Evolutionary conservation across 2,888 invertebrate species (phyloP).

Genomic region (Nysson spinosus): DNA sequence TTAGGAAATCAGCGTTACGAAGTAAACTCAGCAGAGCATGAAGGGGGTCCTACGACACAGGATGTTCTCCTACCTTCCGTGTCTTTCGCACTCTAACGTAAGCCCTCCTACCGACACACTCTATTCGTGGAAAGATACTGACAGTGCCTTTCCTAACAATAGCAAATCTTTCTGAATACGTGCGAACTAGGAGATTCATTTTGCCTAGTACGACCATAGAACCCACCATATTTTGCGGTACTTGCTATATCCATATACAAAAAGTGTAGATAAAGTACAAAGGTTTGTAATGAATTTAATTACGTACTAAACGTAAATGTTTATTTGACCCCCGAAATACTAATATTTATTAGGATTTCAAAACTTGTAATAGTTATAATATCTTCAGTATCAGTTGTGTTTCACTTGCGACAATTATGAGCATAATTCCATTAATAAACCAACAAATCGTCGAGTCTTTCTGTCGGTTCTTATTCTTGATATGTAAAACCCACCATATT

Average conservation of each 20-base stretch:
- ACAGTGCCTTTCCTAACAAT: constrained; percentile 51
- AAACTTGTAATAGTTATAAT: no score
- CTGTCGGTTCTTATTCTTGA: no score
- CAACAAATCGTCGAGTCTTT: no score
- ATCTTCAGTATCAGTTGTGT: no score
- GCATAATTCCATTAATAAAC: no score
- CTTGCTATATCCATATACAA: neutral
- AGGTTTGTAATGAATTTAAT: no score
- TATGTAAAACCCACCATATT: no score
- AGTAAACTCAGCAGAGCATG: constrained; percentile 69
- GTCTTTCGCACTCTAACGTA: constrained; percentile 50
- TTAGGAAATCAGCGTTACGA: constrained; percentile 73
- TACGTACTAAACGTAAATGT: no score
- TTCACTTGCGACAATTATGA: no score
- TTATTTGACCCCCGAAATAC: no score
- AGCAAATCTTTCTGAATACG: constrained; percentile 45
- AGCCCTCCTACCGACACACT: constrained; percentile 53
- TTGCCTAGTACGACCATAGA: neutral
- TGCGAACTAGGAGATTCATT: constrained; percentile 43
- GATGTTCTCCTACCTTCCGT: constrained; percentile 70
- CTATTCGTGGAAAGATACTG: constrained; percentile 64
- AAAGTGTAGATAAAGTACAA: no score
- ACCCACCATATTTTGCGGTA: neutral
- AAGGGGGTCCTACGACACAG: constrained; percentile 66
- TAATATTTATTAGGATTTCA: no score